Conservation (phyloP, 2,888 invertebrate species). For the Capitulum mitella region DNA sequence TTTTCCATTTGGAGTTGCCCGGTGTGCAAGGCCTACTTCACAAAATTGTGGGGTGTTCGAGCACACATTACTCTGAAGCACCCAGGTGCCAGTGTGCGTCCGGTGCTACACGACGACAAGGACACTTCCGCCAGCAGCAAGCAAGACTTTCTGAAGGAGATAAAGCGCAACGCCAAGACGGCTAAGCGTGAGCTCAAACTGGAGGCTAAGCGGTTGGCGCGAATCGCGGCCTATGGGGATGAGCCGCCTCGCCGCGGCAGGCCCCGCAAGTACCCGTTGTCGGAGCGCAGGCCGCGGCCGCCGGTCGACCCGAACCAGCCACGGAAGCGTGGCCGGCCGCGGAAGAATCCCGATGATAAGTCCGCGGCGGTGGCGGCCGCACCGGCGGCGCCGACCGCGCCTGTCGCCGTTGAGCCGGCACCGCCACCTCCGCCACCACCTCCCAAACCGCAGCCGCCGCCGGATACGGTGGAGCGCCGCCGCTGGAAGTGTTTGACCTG, state of each 20-base stretch:
- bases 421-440: background rate
- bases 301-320: background rate
- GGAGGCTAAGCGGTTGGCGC: conserved; percentile 14
- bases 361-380: background rate
- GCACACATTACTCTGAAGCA: conserved; percentile 21
- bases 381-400: no score
- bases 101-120: conserved; percentile 18
- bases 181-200: conserved; percentile 7
- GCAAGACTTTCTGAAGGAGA: conserved; percentile 16
- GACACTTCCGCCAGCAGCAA: background rate
- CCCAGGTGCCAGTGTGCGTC: conserved; percentile 12
- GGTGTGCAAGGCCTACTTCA: conserved; percentile 8
- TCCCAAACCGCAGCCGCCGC: background rate
- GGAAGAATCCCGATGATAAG: background rate
- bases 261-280: background rate
- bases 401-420: no score
- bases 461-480: background rate
- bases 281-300: background rate
- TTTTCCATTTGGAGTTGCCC: conserved; percentile 20
- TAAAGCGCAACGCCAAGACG: conserved; percentile 16
- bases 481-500: conserved; percentile 11
- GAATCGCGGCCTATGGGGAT: conserved; percentile 3
- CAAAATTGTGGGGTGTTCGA: conserved; percentile 24
- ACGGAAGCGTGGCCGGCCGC: conserved; percentile 19
- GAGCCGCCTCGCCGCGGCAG: conserved; percentile 16